These are phyloP conservation scores for Drosophila mauritiana DNA, from an alignment of 1,140 invertebrate species.

Conservation along the genomic window DNA sequence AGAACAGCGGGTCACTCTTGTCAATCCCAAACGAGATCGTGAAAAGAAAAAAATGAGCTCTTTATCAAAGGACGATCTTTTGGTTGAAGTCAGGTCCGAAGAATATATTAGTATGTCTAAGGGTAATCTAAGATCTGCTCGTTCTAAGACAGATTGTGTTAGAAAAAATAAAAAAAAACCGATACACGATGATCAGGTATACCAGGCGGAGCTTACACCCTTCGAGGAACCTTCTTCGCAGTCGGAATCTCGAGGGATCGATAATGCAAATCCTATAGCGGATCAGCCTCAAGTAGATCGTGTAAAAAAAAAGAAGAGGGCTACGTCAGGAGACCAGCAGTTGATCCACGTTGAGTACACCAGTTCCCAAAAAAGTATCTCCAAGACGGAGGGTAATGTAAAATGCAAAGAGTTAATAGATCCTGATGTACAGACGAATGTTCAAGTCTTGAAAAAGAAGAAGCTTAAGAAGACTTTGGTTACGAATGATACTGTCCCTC, in stretches of 20 bases:
- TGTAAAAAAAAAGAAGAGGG: slow-evolving; percentile 1
- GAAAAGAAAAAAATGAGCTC: not conserved
- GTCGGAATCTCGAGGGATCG: not conserved
- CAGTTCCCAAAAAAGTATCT: slow-evolving; percentile 10
- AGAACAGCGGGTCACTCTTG: not conserved
- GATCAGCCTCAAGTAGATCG: not conserved
- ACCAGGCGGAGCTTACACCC: not conserved
- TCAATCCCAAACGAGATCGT: not conserved
- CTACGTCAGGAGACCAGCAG: not conserved
- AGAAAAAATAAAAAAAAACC: not conserved
- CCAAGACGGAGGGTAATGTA: not conserved
- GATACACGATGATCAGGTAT: not conserved
- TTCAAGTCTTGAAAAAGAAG: slow-evolving; percentile 23
- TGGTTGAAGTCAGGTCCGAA: not conserved
- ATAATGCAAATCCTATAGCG: not conserved
- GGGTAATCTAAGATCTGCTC: not conserved
- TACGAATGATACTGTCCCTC: not conserved
- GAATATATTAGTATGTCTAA: not conserved
- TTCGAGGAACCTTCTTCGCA: too few relatives aligned
- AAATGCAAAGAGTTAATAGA: not conserved
- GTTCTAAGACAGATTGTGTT: not conserved
- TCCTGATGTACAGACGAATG: not conserved
- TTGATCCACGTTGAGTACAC: not conserved
- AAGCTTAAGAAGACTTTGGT: not conserved
- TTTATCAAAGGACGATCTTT: too few relatives aligned